Percentiles rank a stretch among this genome's conserved stretches.
Evolutionary conservation across 2,797 vertebrate species (phyloP).

Genomic region (Melanogrammus aeglefinus): DNA sequence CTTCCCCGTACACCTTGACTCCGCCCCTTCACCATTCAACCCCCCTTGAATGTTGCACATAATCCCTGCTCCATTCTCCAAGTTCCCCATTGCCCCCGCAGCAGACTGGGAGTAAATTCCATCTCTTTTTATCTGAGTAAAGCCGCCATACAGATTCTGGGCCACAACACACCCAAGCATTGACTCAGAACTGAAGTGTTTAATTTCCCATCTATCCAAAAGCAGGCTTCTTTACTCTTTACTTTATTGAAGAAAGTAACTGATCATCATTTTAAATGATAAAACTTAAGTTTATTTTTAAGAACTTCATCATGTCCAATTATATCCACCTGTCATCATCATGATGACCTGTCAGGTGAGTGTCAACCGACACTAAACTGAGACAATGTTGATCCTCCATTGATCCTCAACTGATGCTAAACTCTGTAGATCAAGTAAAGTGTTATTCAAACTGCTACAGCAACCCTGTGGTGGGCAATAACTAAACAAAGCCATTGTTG

Average conservation of each 20-base stretch:
- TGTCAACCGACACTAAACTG: too few species aligned
- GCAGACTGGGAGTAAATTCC: not conserved
- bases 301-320: not conserved
- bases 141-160: not conserved
- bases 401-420: too few species aligned
- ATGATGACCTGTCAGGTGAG: too few species aligned
- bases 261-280: too few species aligned
- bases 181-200: not conserved
- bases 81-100: not conserved
- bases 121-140: not conserved
- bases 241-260: not conserved
- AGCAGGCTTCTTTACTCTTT: not conserved
- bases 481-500: too few species aligned
- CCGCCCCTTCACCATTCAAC: too few species aligned
- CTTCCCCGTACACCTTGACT: too few species aligned
- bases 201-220: not conserved
- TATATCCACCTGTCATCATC: too few species aligned
- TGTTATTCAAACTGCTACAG: too few species aligned
- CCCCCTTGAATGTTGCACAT: not conserved
- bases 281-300: not conserved
- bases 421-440: too few species aligned
- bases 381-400: too few species aligned
- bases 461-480: too few species aligned
- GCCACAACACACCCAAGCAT: not conserved
- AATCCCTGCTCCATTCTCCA: not conserved